Evolutionary conservation across 1,140 invertebrate species (phyloP), one percentile per base, ranked within the genome.

Genomic region (Drosophila nigromelanica): DNA sequence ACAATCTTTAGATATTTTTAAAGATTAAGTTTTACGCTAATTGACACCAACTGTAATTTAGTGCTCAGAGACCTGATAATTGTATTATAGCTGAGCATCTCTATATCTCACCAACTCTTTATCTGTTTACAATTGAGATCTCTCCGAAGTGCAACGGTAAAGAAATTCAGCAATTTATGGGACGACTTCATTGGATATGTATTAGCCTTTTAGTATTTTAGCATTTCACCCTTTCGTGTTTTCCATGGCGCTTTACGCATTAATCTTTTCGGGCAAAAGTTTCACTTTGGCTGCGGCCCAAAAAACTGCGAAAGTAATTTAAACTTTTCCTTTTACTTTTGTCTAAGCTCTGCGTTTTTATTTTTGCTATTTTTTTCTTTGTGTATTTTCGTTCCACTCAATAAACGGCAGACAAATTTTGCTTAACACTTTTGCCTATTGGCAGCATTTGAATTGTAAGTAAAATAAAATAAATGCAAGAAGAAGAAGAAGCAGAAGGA

Each of bases 391-490:
- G 68, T 82, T 87, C 69, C 83, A 76, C 78, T 76, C 83, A 69
- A 87, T 87, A 87, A 82, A 79, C 72, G 78, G 47, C 75, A 86
- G 78, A 89, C 60, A 76, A 89, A 87, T 76, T 87, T 81, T 64
- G 50, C 55, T 76, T 61, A 87, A 89, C 82, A 82, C 82, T 87
- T 87, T 82, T 82, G 82, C 64, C 81, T 79, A 79, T 76, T 76
- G 75, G 68, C 60, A 14, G 30, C 18, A 48, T 37, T 72, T 10
- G 61, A 43, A 62, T 59, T 83, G 76, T 70, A 66, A 74, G 68
- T 64, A 39, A 56, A 78, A 78, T 69, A 72, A 86, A 74, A 66
- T 73, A 18, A 48, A 50, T 18, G 55, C 30, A 40, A 47, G 48
- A 33, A 42, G 33, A 33, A 4, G 24, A 27, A 27, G 27, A 27